Evolutionary conservation across 2,888 invertebrate species (phyloP).

Genomic region (Parelbella ahira): DNA sequence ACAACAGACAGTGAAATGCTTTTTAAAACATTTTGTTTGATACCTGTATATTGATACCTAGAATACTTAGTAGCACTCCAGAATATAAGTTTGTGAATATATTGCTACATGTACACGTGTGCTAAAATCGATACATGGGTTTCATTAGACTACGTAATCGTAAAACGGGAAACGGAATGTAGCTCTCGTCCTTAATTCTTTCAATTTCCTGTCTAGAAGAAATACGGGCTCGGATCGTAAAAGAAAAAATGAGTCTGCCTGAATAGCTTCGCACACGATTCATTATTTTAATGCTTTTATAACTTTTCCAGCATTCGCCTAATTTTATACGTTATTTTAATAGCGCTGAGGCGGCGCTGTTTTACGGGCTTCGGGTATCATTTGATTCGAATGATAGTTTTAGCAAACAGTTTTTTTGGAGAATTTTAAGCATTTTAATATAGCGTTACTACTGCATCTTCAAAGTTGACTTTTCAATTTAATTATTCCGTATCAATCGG

Average conservation of each 20-base stretch:
- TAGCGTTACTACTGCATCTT: too few relatives aligned
- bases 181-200: conserved; percentile 21
- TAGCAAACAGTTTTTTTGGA: too few relatives aligned
- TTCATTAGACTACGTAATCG: conserved; percentile 14
- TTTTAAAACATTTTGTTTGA: too few relatives aligned
- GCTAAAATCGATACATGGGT: not conserved
- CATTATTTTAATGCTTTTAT: conserved; percentile 25
- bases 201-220: conserved; percentile 24
- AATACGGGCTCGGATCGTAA: conserved; percentile 22
- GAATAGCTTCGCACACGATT: conserved; percentile 25
- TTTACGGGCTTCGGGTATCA: not conserved
- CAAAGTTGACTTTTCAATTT: too few relatives aligned
- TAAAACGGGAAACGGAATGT: conserved; percentile 12
- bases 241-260: conserved; percentile 19
- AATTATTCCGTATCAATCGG: too few relatives aligned
- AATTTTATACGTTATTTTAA: conserved; percentile 20
- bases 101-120: too few relatives aligned
- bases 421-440: too few relatives aligned
- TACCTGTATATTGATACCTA: too few relatives aligned
- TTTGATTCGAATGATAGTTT: too few relatives aligned
- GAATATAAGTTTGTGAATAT: too few relatives aligned
- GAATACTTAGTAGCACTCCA: too few relatives aligned
- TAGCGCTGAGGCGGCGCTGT: conserved; percentile 1
- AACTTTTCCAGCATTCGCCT: conserved; percentile 15
- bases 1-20: too few relatives aligned